Conservation (phyloP, 2,113 vertebrate genomes). For the Phalacrocorax aristotelis region DNA sequence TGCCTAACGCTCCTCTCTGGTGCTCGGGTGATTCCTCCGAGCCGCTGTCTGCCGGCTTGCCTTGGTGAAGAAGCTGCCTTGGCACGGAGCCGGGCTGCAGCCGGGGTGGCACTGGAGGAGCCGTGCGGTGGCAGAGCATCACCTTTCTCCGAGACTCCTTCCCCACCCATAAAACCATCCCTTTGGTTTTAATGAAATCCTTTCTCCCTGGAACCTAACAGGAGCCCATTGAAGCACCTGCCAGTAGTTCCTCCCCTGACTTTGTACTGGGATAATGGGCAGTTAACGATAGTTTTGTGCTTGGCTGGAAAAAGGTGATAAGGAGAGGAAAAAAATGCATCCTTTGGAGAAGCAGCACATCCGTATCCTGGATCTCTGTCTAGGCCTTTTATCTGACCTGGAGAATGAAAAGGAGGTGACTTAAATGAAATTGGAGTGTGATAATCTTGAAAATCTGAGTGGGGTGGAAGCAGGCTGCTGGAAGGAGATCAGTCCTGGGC, state of each 20-base stretch:
- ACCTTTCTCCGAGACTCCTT: neutral
- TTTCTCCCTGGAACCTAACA: neutral
- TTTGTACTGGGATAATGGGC: neutral
- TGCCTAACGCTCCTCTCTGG: neutral
- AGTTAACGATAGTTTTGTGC: neutral
- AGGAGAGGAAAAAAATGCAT: neutral
- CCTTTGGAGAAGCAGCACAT: neutral
- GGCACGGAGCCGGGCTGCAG: fast-evolving
- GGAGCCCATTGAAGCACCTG: neutral
- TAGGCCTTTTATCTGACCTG: neutral
- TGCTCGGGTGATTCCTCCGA: neutral
- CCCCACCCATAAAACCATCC: neutral
- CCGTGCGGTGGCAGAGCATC: neutral
- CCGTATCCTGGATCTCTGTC: neutral
- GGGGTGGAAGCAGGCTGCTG: neutral
- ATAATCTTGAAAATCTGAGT: neutral
- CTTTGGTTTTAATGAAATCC: neutral
- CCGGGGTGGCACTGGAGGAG: fast-evolving
- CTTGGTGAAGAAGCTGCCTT: neutral
- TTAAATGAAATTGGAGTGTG: neutral
- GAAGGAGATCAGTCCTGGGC: neutral
- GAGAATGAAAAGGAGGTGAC: neutral
- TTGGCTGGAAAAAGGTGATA: neutral
- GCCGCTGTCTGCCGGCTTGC: fast-evolving
- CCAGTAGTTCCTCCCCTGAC: neutral